These are phyloP conservation scores for Columba livia DNA, from an alignment of 2,113 vertebrate species.

Conservation along the genomic window DNA sequence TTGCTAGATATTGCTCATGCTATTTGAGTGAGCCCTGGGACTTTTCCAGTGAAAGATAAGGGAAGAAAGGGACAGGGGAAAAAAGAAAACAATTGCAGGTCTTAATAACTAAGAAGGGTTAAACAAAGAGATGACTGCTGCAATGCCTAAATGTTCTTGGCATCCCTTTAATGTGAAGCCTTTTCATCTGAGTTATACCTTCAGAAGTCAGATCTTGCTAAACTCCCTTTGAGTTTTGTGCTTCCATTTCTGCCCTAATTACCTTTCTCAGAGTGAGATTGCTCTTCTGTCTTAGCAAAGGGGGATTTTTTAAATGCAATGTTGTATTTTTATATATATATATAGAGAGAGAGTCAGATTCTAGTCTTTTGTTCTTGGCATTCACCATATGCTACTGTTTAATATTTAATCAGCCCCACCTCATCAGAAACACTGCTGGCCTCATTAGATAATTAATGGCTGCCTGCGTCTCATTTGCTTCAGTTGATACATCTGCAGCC, in stretches of 20 bases:
- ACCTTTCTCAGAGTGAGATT: slow-evolving; percentile 62
- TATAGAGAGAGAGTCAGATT: background rate
- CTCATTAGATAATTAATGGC: slow-evolving; percentile 89
- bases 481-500: slow-evolving; percentile 85
- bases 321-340: background rate
- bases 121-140: slow-evolving; percentile 69
- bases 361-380: slow-evolving; percentile 77
- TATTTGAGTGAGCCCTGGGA: background rate
- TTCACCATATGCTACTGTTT: slow-evolving; percentile 85
- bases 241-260: slow-evolving; percentile 75
- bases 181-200: slow-evolving; percentile 74
- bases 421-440: slow-evolving; percentile 82
- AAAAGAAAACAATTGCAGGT: slow-evolving; percentile 8
- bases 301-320: background rate
- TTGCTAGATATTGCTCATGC: background rate
- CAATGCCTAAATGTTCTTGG: slow-evolving; percentile 60
- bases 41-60: background rate
- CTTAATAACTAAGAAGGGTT: slow-evolving; percentile 57
- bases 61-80: background rate
- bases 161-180: slow-evolving; percentile 69
- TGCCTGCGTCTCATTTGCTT: slow-evolving; percentile 81
- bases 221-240: slow-evolving; percentile 61
- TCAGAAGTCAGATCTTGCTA: slow-evolving; percentile 65
- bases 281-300: slow-evolving; percentile 43
- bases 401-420: slow-evolving; percentile 91